A percentile compares a stretch with the other conserved stretches of the same genome.
phyloP scores from a whole-genome alignment of 2,113 vertebrate species.

The Pipra filicauda region DNA sequence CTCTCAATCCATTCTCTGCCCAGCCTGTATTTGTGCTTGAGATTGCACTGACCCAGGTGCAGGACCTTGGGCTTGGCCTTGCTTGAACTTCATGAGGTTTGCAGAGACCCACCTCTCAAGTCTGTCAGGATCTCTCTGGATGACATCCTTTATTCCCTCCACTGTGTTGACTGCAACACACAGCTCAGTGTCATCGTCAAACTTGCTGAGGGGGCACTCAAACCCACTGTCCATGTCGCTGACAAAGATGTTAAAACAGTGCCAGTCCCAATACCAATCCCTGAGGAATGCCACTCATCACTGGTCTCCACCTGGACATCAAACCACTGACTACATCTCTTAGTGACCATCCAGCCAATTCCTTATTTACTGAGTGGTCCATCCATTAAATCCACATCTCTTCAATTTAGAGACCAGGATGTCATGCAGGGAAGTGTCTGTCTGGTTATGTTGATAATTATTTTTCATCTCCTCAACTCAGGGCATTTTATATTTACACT shows the following conservation, averaged over 20 bases:
- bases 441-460: neutral
- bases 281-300: neutral
- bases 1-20: neutral
- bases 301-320: neutral
- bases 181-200: no score
- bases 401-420: neutral
- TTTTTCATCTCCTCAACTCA: neutral
- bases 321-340: neutral
- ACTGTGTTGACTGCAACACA: accelerated
- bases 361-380: neutral
- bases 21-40: neutral
- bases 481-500: neutral
- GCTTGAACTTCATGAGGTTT: neutral
- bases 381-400: neutral
- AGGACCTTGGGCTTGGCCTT: neutral
- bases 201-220: neutral
- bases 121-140: neutral
- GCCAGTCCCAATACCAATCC: neutral
- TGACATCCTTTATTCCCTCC: neutral
- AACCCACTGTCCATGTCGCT: accelerated
- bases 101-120: neutral
- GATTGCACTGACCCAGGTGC: accelerated
- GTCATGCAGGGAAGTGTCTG: neutral
- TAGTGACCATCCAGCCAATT: neutral
- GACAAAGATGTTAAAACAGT: accelerated